Evolutionary conservation across 2,113 vertebrate genomes (phyloP).

Genomic region (Chamaetylas fuelleborni): DNA sequence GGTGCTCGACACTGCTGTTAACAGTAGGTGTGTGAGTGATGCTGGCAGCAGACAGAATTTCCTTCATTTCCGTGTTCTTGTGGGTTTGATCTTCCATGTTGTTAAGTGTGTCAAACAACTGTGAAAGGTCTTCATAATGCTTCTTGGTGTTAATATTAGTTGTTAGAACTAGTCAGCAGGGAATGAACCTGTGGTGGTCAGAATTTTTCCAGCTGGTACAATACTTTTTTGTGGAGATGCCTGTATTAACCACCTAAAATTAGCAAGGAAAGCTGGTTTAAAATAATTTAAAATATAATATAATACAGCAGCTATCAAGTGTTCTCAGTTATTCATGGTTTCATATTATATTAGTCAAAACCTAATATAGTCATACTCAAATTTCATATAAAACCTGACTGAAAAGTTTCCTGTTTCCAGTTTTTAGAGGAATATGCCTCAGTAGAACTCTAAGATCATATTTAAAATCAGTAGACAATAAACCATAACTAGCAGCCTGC

Average conservation of each 20-base stretch:
- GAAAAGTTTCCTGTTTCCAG: background rate
- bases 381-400: background rate
- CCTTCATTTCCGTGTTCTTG: background rate
- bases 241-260: background rate
- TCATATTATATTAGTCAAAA: background rate
- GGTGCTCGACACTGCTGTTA: background rate
- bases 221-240: background rate
- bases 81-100: background rate
- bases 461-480: background rate
- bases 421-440: background rate
- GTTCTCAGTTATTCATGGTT: background rate
- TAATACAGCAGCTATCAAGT: background rate
- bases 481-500: background rate
- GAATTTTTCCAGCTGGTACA: background rate
- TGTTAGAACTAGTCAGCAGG: background rate
- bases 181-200: background rate
- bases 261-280: background rate
- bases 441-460: background rate
- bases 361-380: background rate
- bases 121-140: background rate
- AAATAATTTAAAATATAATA: background rate
- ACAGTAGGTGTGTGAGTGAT: rapidly evolving
- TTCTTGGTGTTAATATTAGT: background rate
- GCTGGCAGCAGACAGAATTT: background rate
- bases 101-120: background rate